A percentile compares a stretch with the other conserved stretches of the same genome.
Evolutionary conservation across 1,140 invertebrate genomes (phyloP).

Genomic region (Listronotus oregonensis): DNA sequence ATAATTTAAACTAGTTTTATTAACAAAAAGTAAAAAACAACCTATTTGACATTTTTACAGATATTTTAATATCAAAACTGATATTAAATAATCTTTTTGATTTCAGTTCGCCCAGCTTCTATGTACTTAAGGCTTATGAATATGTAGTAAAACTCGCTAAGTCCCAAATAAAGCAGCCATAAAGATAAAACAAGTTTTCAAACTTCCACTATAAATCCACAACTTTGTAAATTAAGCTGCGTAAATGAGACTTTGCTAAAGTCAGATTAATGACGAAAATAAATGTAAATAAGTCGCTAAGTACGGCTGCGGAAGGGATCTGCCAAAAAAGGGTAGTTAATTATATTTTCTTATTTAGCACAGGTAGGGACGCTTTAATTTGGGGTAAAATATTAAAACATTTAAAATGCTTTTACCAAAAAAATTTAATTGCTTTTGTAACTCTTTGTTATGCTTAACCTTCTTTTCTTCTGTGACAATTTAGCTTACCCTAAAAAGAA

Average conservation of each 20-base stretch:
- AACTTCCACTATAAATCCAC: constrained; percentile 55
- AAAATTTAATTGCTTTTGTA: not conserved
- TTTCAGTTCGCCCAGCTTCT: constrained; percentile 6
- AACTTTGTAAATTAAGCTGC: constrained; percentile 56
- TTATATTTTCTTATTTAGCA: constrained; percentile 28
- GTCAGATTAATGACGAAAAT: constrained; percentile 54
- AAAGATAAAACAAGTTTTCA: constrained; percentile 54
- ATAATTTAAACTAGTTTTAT: no score
- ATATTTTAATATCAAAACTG: constrained; percentile 4
- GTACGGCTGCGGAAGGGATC: constrained; percentile 35
- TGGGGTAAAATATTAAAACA: constrained; percentile 1
- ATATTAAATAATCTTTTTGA: constrained; percentile 31
- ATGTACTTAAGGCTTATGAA: constrained; percentile 44
- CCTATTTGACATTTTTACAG: not conserved
- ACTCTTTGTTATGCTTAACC: no score
- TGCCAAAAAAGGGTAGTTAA: constrained; percentile 22
- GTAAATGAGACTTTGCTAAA: constrained; percentile 55
- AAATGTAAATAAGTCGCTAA: constrained; percentile 54
- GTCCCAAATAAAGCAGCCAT: constrained; percentile 51
- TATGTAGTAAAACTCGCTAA: constrained; percentile 53
- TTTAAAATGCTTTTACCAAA: not conserved
- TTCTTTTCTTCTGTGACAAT: no score
- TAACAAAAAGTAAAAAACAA: no score
- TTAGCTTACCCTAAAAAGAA: no score
- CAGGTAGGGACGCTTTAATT: constrained; percentile 2